Evolutionary conservation across 2,797 vertebrate genomes (phyloP).

Genomic region (Spea hammondii): DNA sequence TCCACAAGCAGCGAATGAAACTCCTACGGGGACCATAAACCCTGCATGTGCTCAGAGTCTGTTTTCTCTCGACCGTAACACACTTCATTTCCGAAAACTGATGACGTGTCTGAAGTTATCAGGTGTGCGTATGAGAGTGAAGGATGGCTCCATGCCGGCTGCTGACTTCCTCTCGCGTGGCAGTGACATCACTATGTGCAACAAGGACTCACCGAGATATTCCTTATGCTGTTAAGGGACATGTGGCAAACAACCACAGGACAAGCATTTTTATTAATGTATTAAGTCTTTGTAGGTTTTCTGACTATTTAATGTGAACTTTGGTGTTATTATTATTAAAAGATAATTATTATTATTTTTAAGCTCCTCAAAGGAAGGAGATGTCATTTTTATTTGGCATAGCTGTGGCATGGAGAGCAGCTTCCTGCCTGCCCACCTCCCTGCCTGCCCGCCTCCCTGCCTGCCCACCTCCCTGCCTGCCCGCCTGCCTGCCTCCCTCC

Average conservation of each 20-base stretch:
- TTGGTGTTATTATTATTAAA: too few species aligned
- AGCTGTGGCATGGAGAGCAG: too few species aligned
- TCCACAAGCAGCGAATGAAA: background rate
- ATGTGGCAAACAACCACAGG: background rate
- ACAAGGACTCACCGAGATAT: background rate
- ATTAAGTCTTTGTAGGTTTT: too few species aligned
- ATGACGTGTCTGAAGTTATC: background rate
- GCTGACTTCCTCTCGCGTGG: background rate
- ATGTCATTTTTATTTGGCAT: too few species aligned
- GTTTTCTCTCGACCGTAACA: constrained; percentile 1
- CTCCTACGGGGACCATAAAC: background rate
- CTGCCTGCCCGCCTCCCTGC: too few species aligned
- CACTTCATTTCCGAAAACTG: constrained; percentile 1
- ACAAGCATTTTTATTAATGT: background rate
- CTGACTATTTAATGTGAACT: too few species aligned
- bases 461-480: too few species aligned
- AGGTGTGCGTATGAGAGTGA: background rate
- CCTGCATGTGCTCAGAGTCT: background rate
- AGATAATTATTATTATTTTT: too few species aligned
- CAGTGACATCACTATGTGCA: background rate
- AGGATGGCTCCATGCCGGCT: background rate
- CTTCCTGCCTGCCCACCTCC: too few species aligned
- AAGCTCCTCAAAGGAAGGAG: too few species aligned
- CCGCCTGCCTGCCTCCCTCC: too few species aligned
- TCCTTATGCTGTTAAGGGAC: background rate